These are phyloP conservation scores for Drosophila neotestacea DNA, from an alignment of 2,888 invertebrate genomes.

Conservation along the genomic window DNA sequence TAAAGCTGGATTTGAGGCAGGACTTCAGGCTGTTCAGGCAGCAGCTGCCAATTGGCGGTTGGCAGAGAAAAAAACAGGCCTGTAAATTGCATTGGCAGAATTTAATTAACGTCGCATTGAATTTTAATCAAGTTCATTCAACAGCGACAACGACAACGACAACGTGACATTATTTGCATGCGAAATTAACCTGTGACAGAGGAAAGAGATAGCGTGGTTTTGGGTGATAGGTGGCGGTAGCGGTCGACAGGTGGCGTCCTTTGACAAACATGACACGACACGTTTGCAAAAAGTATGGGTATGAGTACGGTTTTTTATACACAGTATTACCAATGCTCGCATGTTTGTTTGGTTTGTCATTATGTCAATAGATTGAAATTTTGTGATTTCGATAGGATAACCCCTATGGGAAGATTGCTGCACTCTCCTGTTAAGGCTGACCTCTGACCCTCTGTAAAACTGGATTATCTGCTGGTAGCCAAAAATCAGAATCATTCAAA, in stretches of 20 bases:
- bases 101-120: conserved; percentile 79
- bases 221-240: conserved; percentile 31
- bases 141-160: conserved; percentile 69
- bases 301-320: conserved; percentile 23
- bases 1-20: conserved; percentile 13
- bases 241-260: conserved; percentile 56
- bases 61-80: conserved; percentile 12
- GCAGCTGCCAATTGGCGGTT: conserved; percentile 8
- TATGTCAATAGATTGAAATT: conserved; percentile 52
- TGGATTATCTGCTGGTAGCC: conserved; percentile 17
- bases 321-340: conserved; percentile 5
- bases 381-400: conserved; percentile 22
- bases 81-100: conserved; percentile 74
- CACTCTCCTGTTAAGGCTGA: conserved; percentile 8
- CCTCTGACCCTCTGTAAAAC: conserved; percentile 16
- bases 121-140: conserved; percentile 80
- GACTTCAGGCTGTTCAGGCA: conserved; percentile 1
- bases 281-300: conserved; percentile 24
- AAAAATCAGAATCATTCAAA: conserved; percentile 34
- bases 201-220: conserved; percentile 13
- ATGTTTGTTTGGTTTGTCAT: conserved; percentile 51
- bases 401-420: conserved; percentile 10
- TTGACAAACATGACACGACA: conserved; percentile 62
- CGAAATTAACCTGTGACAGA: conserved; percentile 74
- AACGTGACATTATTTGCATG: conserved; percentile 79